Evolutionary conservation across 2,113 vertebrate species (phyloP).

Genomic region (Silurus meridionalis): DNA sequence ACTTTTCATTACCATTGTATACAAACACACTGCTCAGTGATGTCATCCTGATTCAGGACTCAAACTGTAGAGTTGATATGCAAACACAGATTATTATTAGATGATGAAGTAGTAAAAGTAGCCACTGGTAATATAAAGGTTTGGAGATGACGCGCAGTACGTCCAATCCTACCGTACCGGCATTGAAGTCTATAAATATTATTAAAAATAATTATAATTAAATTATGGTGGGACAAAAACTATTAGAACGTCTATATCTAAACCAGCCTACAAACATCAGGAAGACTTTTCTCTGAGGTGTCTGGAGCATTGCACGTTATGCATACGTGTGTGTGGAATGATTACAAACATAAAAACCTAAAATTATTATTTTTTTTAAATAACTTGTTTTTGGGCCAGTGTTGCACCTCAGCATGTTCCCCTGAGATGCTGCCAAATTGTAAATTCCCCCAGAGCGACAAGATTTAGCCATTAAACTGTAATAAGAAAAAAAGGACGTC

Average conservation of each 20-base stretch:
- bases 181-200: not conserved
- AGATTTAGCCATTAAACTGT: conserved; percentile 31
- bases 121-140: not conserved
- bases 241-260: not conserved
- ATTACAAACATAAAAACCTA: not conserved
- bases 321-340: not conserved
- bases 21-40: too few relatives aligned
- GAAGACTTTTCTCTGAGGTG: not conserved
- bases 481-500: conserved; percentile 22
- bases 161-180: not conserved
- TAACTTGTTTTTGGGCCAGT: conserved; percentile 1
- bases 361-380: conserved; percentile 4
- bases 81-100: not conserved
- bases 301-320: not conserved
- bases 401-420: not conserved
- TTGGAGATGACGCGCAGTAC: not conserved
- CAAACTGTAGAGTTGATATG: not conserved
- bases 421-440: not conserved
- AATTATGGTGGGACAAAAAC: not conserved
- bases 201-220: not conserved
- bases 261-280: not conserved
- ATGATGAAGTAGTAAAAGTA: not conserved
- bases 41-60: not conserved
- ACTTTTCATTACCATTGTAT: too few relatives aligned
- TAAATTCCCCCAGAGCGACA: conserved; percentile 26